Evolutionary conservation across 2,888 invertebrate species (phyloP).

Genomic region (Rhagonycha fulva): DNA sequence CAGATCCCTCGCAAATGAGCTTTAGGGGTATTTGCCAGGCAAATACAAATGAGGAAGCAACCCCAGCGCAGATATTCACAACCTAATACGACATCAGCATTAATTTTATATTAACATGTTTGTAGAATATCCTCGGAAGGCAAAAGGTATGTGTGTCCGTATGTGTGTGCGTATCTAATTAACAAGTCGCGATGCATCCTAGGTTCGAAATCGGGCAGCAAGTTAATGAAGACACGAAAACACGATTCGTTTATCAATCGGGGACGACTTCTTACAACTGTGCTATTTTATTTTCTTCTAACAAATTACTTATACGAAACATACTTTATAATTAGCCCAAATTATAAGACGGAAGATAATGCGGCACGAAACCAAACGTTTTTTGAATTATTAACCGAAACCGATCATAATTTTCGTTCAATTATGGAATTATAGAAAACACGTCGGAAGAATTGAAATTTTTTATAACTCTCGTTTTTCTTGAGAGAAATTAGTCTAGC

Average conservation of each 20-base stretch:
- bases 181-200: constrained; percentile 3
- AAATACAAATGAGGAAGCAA: constrained; percentile 17
- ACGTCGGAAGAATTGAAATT: background rate
- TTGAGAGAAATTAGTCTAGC: background rate
- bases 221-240: constrained; percentile 16
- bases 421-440: background rate
- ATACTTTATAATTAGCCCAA: constrained; percentile 1
- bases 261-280: background rate
- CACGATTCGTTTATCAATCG: constrained; percentile 3
- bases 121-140: background rate
- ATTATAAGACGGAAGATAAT: constrained; percentile 4
- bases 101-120: background rate
- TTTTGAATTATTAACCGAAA: background rate
- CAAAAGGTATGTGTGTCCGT: background rate
- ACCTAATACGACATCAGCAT: background rate
- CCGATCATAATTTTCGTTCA: background rate
- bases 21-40: constrained; percentile 20
- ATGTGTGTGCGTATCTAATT: constrained; percentile 13
- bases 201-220: background rate
- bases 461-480: background rate
- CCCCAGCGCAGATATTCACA: constrained; percentile 2
- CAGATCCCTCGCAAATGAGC: constrained; percentile 16
- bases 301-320: background rate
- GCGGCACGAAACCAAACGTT: background rate
- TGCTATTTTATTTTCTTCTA: background rate